Conservation (phyloP, 2,797 vertebrate genomes). For the Tokudaia muenninki region DNA sequence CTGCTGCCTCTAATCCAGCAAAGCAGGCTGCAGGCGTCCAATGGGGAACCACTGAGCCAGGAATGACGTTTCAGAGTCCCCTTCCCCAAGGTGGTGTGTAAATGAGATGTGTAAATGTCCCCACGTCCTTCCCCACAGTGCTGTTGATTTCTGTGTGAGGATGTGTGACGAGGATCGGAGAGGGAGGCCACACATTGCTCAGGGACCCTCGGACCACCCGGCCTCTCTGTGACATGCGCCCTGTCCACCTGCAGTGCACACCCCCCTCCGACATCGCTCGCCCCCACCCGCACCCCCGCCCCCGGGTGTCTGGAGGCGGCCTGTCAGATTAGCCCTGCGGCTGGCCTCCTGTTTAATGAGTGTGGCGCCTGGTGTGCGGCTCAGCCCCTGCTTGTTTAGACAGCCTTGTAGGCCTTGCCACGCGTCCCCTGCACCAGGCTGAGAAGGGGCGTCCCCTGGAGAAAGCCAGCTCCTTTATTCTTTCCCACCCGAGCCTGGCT, state of each 20-base stretch:
- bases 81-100: constrained; percentile 1
- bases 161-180: neutral
- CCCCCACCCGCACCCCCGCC: rapidly evolving
- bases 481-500: neutral
- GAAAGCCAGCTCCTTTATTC: constrained; percentile 69
- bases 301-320: constrained; percentile 33
- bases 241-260: constrained; percentile 6
- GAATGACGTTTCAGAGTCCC: neutral
- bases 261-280: neutral
- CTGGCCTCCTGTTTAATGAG: constrained; percentile 66
- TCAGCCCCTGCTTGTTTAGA: constrained; percentile 65
- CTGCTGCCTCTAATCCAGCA: constrained; percentile 60
- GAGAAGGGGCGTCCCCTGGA: constrained; percentile 25
- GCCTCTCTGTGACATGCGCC: constrained; percentile 24
- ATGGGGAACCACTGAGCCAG: constrained; percentile 46
- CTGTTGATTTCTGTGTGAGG: constrained; percentile 12
- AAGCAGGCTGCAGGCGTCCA: constrained; percentile 45
- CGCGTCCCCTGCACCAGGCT: constrained; percentile 8
- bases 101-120: constrained; percentile 39
- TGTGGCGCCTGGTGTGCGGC: constrained; percentile 31
- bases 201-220: constrained; percentile 41
- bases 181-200: neutral
- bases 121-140: neutral
- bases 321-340: constrained; percentile 30
- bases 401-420: neutral